Conservation (phyloP, 2,113 vertebrate species). For the Amblyornis subalaris region DNA sequence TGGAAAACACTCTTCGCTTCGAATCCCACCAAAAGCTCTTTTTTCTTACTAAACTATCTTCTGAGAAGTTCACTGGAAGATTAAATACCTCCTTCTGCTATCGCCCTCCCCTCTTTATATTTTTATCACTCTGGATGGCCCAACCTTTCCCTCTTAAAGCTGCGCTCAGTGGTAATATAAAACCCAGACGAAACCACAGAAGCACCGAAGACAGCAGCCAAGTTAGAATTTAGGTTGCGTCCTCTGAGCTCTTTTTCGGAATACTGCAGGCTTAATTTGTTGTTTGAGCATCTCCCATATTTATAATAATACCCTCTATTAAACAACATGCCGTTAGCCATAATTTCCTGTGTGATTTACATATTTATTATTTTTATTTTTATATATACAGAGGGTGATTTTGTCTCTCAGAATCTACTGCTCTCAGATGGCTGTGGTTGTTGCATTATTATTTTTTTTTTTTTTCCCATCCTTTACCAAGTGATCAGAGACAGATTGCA, state of each 20-base stretch:
- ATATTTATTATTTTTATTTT: conserved; percentile 64
- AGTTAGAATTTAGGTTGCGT: conserved; percentile 57
- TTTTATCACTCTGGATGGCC: conserved; percentile 45
- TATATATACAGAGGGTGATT: conserved; percentile 28
- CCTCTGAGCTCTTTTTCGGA: conserved; percentile 30
- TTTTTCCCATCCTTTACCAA: neutral
- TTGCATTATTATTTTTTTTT: neutral
- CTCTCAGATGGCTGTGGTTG: neutral
- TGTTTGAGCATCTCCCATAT: conserved; percentile 50
- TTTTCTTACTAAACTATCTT: conserved; percentile 11
- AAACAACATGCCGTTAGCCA: conserved; percentile 52
- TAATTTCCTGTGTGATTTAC: conserved; percentile 58
- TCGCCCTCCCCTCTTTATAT: neutral
- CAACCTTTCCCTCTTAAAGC: conserved; percentile 42
- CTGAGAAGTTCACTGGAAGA: conserved; percentile 34
- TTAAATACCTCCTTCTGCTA: conserved; percentile 44
- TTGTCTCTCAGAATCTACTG: conserved; percentile 24
- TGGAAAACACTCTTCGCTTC: neutral
- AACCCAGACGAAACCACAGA: conserved; percentile 34
- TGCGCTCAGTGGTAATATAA: conserved; percentile 41
- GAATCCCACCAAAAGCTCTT: neutral
- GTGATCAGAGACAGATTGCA: neutral
- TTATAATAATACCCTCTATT: conserved; percentile 56
- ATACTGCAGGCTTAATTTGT: conserved; percentile 56
- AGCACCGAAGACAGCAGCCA: conserved; percentile 33